A percentile compares a stretch with the other conserved stretches of the same genome.
phyloP scores from a whole-genome alignment of 2,113 vertebrate genomes.

The Uria aalge region DNA sequence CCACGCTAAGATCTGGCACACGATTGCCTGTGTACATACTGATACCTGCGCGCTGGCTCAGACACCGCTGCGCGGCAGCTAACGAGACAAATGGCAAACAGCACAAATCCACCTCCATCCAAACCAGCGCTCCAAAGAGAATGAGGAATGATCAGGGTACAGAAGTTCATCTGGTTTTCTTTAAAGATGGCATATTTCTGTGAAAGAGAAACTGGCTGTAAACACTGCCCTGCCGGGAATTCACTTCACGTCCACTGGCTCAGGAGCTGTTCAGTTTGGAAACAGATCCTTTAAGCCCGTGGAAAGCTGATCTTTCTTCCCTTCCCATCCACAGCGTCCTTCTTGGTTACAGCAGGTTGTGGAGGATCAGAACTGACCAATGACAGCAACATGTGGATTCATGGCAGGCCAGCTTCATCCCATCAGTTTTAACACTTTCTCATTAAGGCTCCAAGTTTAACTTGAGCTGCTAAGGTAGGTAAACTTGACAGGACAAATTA shows the following conservation, averaged over 20 bases:
- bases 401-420: not conserved
- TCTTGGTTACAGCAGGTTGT: not conserved
- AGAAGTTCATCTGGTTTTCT: not conserved
- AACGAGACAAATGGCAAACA: not conserved
- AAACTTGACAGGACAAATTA: not conserved
- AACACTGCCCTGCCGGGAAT: not conserved
- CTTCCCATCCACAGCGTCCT: not conserved
- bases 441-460: not conserved
- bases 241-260: not conserved
- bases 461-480: not conserved
- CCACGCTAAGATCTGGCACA: accelerated
- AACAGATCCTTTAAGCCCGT: not conserved
- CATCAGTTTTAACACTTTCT: not conserved
- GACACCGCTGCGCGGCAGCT: not conserved
- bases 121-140: not conserved
- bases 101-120: not conserved
- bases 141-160: not conserved
- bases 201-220: not conserved
- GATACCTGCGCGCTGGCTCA: not conserved
- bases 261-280: not conserved
- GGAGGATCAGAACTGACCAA: not conserved
- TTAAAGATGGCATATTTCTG: not conserved
- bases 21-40: accelerated
- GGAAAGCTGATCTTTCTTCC: not conserved
- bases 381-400: not conserved